Evolutionary conservation across 1,140 invertebrate species (phyloP).

Genomic region (Neodiprion lecontei): DNA sequence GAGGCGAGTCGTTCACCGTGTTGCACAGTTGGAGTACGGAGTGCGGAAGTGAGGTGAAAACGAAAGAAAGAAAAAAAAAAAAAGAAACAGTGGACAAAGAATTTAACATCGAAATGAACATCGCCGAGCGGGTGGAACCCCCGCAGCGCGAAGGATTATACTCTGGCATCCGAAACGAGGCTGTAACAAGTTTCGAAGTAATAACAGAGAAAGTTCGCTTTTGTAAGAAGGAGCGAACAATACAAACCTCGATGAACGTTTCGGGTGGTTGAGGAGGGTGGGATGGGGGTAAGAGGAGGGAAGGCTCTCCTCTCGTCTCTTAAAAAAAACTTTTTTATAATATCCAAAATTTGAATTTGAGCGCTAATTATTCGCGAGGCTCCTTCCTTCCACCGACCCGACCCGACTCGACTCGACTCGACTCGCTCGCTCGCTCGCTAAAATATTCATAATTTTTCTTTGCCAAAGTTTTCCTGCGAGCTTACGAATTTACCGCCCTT

Average conservation of each 20-base stretch:
- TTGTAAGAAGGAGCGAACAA: background rate
- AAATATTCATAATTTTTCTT: slow-evolving; percentile 57
- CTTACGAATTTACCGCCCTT: slow-evolving; percentile 48
- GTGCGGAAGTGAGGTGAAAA: slow-evolving; percentile 12
- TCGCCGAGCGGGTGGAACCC: too few species aligned
- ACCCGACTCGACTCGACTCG: slow-evolving; percentile 27
- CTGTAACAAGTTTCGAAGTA: slow-evolving; percentile 5
- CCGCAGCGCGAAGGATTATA: slow-evolving; percentile 16
- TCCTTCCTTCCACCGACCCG: slow-evolving; percentile 17
- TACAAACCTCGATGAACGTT: slow-evolving; percentile 5
- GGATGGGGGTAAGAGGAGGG: background rate
- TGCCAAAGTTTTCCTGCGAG: slow-evolving; percentile 50
- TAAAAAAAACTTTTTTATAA: slow-evolving; percentile 46
- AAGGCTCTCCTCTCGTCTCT: background rate
- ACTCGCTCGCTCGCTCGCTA: slow-evolving; percentile 40
- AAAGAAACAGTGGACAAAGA: slow-evolving; percentile 20
- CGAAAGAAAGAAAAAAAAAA: slow-evolving; percentile 24
- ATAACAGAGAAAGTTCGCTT: slow-evolving; percentile 3
- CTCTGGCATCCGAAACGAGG: slow-evolving; percentile 1
- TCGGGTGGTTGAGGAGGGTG: background rate
- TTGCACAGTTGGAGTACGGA: background rate
- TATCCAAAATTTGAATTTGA: slow-evolving; percentile 58
- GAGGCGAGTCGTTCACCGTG: slow-evolving; percentile 16
- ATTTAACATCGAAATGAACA: slow-evolving; percentile 12
- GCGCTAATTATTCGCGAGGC: slow-evolving; percentile 52